phyloP scores from a whole-genome alignment of 1,140 invertebrate genomes.

The Eurosta solidaginis region DNA sequence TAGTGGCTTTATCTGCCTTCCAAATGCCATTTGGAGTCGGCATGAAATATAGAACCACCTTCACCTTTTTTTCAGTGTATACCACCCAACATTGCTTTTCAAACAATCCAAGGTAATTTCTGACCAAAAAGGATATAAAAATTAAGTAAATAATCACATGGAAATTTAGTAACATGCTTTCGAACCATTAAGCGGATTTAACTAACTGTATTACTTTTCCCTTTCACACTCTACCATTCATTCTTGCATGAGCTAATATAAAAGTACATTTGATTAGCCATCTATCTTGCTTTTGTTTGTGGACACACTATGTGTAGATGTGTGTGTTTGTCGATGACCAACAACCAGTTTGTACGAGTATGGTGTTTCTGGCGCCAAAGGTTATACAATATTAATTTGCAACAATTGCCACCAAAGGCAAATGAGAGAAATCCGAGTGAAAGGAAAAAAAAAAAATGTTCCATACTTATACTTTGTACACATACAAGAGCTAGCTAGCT shows the following conservation, averaged over 20 bases:
- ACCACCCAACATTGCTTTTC: neutral
- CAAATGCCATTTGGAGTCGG: too few species aligned
- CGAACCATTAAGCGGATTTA: neutral
- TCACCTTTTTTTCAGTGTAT: neutral
- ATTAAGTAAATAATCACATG: neutral
- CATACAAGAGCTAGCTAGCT: too few species aligned
- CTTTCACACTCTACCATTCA: neutral
- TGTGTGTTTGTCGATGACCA: too few species aligned
- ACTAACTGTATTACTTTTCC: neutral
- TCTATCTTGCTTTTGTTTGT: neutral
- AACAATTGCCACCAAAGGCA: neutral
- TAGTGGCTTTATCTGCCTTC: too few species aligned
- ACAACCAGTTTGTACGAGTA: neutral
- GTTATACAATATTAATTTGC: conserved; percentile 22
- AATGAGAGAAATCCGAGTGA: neutral
- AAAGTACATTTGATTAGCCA: neutral
- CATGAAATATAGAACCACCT: too few species aligned
- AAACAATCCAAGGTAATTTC: neutral
- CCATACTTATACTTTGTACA: neutral
- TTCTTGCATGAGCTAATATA: neutral
- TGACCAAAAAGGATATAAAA: neutral
- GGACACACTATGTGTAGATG: neutral
- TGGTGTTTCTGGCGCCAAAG: neutral
- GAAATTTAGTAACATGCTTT: neutral
- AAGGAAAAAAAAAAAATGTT: neutral